Percentiles rank a stretch among this genome's conserved stretches.
Evolutionary conservation across 2,113 vertebrate species (phyloP).

Genomic region (Ovis canadensis): DNA sequence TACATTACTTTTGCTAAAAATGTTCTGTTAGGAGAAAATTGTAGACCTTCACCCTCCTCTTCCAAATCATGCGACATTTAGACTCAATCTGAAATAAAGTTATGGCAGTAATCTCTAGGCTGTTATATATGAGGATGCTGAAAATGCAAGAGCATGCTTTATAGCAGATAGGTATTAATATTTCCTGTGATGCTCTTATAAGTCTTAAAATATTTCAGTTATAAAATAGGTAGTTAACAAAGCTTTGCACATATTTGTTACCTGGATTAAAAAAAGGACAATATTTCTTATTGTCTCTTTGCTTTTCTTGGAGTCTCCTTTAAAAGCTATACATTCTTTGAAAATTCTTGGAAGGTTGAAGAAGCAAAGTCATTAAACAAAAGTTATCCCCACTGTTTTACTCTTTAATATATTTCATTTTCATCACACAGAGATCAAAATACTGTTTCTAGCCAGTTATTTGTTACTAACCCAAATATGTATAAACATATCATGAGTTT

Average conservation of each 20-base stretch:
- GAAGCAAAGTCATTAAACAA: not conserved
- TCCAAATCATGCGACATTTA: not conserved
- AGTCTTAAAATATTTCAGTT: not conserved
- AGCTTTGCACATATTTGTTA: not conserved
- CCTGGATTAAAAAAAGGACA: not conserved
- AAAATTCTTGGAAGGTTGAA: not conserved
- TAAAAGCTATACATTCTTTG: not conserved
- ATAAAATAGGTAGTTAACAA: not conserved
- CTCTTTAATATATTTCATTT: not conserved
- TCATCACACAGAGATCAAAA: not conserved
- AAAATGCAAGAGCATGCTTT: not conserved
- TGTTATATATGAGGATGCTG: not conserved
- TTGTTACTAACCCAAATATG: not conserved
- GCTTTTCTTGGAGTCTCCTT: not conserved
- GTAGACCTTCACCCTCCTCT: not conserved
- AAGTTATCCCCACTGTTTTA: not conserved
- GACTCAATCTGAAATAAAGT: not conserved
- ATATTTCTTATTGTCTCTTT: not conserved
- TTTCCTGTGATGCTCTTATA: not conserved
- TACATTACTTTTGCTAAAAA: not conserved
- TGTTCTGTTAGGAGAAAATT: not conserved
- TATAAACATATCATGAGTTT: not conserved
- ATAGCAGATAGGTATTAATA: not conserved
- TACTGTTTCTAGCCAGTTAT: not conserved
- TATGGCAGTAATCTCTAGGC: not conserved